Evolutionary conservation across 1,140 invertebrate genomes (phyloP).

Genomic region (Mesaphorura yosii): DNA sequence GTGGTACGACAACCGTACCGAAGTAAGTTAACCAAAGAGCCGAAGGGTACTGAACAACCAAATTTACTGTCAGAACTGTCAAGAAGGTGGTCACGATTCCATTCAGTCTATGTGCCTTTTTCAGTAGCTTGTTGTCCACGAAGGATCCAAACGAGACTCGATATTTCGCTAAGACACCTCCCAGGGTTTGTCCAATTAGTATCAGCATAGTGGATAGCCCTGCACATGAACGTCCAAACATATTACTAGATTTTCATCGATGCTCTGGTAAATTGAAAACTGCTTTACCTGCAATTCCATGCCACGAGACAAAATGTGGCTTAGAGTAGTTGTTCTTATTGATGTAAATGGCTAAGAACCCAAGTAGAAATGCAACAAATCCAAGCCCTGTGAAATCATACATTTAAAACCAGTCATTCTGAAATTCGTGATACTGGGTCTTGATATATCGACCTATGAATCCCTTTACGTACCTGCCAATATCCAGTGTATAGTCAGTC

Average conservation of each 20-base stretch:
- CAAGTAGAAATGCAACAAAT: not conserved
- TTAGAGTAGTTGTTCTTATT: conserved; percentile 6
- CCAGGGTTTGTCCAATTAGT: not conserved
- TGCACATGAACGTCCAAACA: not conserved
- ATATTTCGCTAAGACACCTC: not conserved
- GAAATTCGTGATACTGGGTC: not conserved
- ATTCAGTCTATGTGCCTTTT: not conserved
- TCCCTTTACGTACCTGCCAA: conserved; percentile 4
- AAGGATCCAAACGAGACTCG: not conserved
- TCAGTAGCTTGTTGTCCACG: not conserved
- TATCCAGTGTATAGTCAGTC: not conserved
- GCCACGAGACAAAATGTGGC: not conserved
- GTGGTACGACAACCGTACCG: too few species aligned
- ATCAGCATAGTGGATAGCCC: not conserved
- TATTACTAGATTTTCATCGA: not conserved
- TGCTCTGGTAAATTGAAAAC: not conserved
- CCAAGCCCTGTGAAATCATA: not conserved
- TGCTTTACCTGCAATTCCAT: not conserved
- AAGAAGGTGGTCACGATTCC: not conserved
- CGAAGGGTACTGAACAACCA: not conserved
- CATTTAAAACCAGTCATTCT: not conserved
- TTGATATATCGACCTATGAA: too few species aligned
- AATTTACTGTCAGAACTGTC: not conserved
- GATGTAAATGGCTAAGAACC: conserved; percentile 4
- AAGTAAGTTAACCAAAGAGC: not conserved